Evolutionary conservation across 2,888 invertebrate genomes (phyloP), one percentile per base, ranked within the genome.

Genomic region (Labia minor): DNA sequence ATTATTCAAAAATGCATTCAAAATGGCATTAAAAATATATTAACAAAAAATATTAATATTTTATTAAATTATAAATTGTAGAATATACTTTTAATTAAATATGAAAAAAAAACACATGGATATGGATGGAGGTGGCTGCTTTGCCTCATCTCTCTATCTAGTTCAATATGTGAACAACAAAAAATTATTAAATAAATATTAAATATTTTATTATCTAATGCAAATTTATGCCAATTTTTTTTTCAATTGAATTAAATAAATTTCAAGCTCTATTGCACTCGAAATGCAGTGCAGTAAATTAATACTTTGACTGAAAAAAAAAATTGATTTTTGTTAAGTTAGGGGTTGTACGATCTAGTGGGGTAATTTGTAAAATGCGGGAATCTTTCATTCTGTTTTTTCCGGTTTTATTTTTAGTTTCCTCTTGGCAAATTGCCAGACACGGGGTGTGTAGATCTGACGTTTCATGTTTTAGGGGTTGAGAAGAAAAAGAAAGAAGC

Each of bases 1-100:
- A 49, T 49, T 49, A 49, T 49, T 49, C 49, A 49, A 49, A 49
- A 49, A 49, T 49, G 49, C 49, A 49, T 49, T 49, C 49, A 49
- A 49, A 49, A 49, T 49, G 16, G 49, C 49, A 49, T 49, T 49
- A 49, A 49, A 49, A 49, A 49, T 49, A 49, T 49, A 49, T 49
- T 49, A 49, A 49, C 49, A 49, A 49, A 49, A 49, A 49, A 49
- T 49, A 49, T 49, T 49, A 49, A 49, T 49, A 49, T 49, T 49
- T 49, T 49, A 49, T 49, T 49, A 49, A 49, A 49, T 49, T 49
- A 49, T 49, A 26, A 26, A 26, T 26, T 26, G 26, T 26, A 26
- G 26, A 26, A 26, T 49, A 49, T 49, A 49, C 49, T 49, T 49
- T 49, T 49, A 49, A 49, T 49, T 49, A 49, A 49, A 49, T 49